Evolutionary conservation across 2,888 invertebrate species (phyloP).

Genomic region (Tetramorium bicarinatum): DNA sequence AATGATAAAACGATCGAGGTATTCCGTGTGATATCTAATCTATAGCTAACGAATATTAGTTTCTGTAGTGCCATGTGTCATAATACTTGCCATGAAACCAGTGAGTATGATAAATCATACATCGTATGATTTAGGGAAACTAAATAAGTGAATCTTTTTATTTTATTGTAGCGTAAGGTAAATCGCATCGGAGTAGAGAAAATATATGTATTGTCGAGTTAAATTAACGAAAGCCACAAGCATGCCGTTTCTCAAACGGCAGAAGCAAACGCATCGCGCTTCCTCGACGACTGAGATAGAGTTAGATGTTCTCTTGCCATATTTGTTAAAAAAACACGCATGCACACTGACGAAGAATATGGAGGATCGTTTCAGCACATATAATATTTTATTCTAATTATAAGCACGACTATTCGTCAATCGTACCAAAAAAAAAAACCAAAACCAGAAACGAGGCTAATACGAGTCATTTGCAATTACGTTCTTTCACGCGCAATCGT

Average conservation of each 20-base stretch:
- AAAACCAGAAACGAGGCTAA: constrained; percentile 36
- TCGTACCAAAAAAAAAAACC: constrained; percentile 56
- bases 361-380: constrained; percentile 50
- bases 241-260: background rate
- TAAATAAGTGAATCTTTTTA: constrained; percentile 29
- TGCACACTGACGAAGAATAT: constrained; percentile 21
- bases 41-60: constrained; percentile 39
- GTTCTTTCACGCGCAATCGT: constrained; percentile 51
- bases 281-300: constrained; percentile 30
- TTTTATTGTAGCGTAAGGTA: constrained; percentile 57
- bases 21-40: constrained; percentile 62
- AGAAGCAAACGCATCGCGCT: background rate
- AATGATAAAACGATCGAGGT: constrained; percentile 14
- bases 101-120: too few species aligned
- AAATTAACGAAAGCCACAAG: background rate
- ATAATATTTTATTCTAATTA: constrained; percentile 49
- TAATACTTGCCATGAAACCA: constrained; percentile 76
- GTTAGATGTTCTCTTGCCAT: constrained; percentile 70
- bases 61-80: constrained; percentile 73
- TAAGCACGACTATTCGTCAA: constrained; percentile 37
- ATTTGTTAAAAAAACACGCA: constrained; percentile 51
- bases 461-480: constrained; percentile 48
- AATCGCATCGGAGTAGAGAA: constrained; percentile 23
- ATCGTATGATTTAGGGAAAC: constrained; percentile 62
- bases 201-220: background rate